Evolutionary conservation across 1,140 invertebrate species (phyloP), one percentile per base, ranked within the genome.

Genomic region (Drosophila subobscura): DNA sequence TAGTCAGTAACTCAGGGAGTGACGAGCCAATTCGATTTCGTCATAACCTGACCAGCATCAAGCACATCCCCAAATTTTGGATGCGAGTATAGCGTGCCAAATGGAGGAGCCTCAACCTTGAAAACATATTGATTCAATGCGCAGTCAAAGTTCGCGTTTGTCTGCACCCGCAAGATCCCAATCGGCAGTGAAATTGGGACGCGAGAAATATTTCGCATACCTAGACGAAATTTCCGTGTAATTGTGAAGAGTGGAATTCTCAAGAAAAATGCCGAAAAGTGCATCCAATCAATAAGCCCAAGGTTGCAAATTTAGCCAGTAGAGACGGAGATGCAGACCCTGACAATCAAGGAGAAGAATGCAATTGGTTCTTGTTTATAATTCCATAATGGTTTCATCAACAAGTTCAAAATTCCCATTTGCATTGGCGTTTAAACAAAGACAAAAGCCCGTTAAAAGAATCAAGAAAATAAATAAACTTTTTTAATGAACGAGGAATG

Each of bases 21-120:
- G 63, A 70, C 67, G 57, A 80, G 56, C 67, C 60, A 45, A 77
- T 46, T 75, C 66, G 49, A 73, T 84, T 75, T 84, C 79, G 80
- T 77, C 72, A 85, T 59, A 40, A 63, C 8, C 72, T 65, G 77
- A 50, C 72, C 65, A 68, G 25, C 61, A 67, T 8, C 29, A 45
- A 8, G 16, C 44, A 2, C 6, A 14, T 46, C 25, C 63, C 41
- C 63, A 14, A 45, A 7, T 20, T 20, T 20, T 20, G 63, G 65
- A 86, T 86, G 83, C 63, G 77, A 74, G 64, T 67, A 71, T 81
- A 58, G 70, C 81, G 83, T 85, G 81, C 77, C 72, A 81, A 74
- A 50, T 20, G 12, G 14, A n/a, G n/a, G 29, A 23, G 14, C 44
- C 45, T 20, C 45, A 67, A 54, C 79, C 75, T 84, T 85, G 71